Base-by-base conservation (phyloP, 2,888 invertebrate species). In the Andrena flavipes region DNA sequence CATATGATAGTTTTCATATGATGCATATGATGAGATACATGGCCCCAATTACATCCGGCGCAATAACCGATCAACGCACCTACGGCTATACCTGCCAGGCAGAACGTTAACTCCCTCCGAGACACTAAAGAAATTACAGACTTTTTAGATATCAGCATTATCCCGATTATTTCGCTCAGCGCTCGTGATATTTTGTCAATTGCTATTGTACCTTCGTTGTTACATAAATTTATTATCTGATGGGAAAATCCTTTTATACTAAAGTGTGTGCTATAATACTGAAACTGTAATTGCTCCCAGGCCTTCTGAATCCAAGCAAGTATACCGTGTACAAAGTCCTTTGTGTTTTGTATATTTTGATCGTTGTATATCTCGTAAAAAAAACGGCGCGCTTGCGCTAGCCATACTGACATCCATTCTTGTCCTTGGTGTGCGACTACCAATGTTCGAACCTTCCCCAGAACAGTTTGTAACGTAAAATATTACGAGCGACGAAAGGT, bases 1-100 rank as follows among this genome's bases (percentile, higher is more conserved):
- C 95, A 94, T 85, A 94, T 94, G 35, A 95, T 88, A 48, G 95
- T 94, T 92, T 94, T 94, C 94, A 95, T 95, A 81, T 94, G 94
- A 76, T 94, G 93, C 69, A 93, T 84, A 78, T 94, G 90, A 60
- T 89, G 89, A 54, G 92, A 85, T 51, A 83, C 84, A 85, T 90
- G 91, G 63, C 91, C 91, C 89, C 94, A 91, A 79, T 93, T 92
- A 42, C 93, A 67, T 3, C 94, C 94, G 67, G 94, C 89, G 74
- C 91, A 92, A 69, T 94, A 93, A 63, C 95, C 95, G 75, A 95
- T 89, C 30, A 94, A 65, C 80, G 92, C 91, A 51, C 95, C 95
- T 51, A 94, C 85, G 29, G 94, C 71, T 82, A 95, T 89, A 33
- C 95, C 95, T n/a, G 92, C 91, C 84, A 94, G 86, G 74, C 94